Conservation (phyloP, 2,797 vertebrate genomes). For the Mormyrus hasselquistii region DNA sequence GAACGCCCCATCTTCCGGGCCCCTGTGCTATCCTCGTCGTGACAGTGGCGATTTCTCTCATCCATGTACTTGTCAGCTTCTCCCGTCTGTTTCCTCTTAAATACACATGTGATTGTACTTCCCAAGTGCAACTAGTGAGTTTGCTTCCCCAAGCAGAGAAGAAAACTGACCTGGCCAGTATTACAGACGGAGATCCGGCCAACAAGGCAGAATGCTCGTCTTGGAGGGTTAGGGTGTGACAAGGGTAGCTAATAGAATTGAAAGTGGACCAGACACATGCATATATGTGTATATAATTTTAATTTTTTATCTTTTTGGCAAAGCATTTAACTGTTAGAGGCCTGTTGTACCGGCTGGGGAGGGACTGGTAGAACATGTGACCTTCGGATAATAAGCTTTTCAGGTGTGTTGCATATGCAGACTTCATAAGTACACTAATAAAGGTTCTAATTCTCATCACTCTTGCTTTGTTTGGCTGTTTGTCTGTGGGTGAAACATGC, state of each 20-base stretch:
- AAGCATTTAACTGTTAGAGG: conserved; percentile 77
- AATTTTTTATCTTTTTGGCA: conserved; percentile 55
- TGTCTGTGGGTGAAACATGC: not conserved
- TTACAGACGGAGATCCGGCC: conserved; percentile 59
- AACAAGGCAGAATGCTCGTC: conserved; percentile 54
- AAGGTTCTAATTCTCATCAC: conserved; percentile 76
- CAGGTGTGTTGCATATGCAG: conserved; percentile 86
- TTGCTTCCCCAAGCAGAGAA: conserved; percentile 49
- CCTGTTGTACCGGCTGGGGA: conserved; percentile 83
- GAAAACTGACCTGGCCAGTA: conserved; percentile 55
- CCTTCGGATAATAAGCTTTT: conserved; percentile 78
- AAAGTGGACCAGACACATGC: conserved; percentile 68
- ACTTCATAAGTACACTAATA: conserved; percentile 93
- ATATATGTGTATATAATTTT: conserved; percentile 64
- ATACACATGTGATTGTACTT: conserved; percentile 73
- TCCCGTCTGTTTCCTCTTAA: conserved; percentile 55
- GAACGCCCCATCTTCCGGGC: not conserved
- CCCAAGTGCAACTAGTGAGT: conserved; percentile 66
- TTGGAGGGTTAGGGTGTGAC: conserved; percentile 64
- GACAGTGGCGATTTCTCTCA: conserved; percentile 55
- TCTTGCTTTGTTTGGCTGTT: conserved; percentile 15
- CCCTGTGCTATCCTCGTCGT: conserved; percentile 56
- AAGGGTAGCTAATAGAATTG: conserved; percentile 74
- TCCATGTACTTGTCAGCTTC: conserved; percentile 45
- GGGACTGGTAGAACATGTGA: conserved; percentile 78